Evolutionary conservation across 2,113 vertebrate species (phyloP).

Genomic region (Sinocyclocheilus rhinocerous): DNA sequence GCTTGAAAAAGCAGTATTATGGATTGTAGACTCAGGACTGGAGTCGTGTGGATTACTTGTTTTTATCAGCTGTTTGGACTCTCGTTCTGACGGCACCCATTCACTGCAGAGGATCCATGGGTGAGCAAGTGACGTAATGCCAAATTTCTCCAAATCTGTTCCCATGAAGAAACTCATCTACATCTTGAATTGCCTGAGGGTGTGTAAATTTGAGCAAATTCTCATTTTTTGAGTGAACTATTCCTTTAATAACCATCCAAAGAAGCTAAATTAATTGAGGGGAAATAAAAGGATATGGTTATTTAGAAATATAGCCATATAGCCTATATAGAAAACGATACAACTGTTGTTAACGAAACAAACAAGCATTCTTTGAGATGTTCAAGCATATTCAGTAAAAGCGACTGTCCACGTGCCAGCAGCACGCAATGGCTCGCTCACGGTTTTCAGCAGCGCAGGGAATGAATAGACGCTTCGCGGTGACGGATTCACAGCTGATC

Average conservation of each 20-base stretch:
- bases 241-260: not conserved
- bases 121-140: not conserved
- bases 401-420: not conserved
- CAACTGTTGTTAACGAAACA: not conserved
- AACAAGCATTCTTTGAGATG: not conserved
- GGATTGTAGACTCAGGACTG: too few species aligned
- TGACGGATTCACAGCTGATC: constrained; percentile 54
- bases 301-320: not conserved
- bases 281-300: not conserved
- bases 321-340: not conserved
- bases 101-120: not conserved
- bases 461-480: constrained; percentile 6
- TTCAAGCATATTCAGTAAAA: not conserved
- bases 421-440: not conserved
- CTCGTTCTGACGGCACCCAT: not conserved
- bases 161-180: not conserved
- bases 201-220: not conserved
- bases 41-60: not conserved
- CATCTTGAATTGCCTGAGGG: not conserved
- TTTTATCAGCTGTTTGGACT: not conserved
- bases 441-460: not conserved
- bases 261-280: not conserved
- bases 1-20: not conserved
- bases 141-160: too few species aligned
- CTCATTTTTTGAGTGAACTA: not conserved